Evolutionary conservation across 30 jellyfish, hydroid and myxozoan genomes (phyloP), one percentile per base, ranked within the genome.

Genomic region (Rhopilema esculentum): DNA sequence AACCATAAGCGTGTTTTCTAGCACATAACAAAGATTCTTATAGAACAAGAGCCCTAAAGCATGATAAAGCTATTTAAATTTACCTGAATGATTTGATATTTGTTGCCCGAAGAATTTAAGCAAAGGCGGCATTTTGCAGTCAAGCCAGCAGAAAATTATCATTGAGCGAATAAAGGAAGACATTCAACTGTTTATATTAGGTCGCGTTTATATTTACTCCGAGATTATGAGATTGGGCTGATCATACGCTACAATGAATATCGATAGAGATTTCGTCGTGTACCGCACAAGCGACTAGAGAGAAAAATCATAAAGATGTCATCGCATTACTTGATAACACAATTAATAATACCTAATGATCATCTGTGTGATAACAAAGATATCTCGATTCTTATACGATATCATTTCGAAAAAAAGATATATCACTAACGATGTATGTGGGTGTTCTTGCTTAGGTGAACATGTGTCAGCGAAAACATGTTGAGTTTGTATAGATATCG

Each of bases 31-130:
- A 73, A 30, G 51, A 73, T 73, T 33, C 48, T 73, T 32, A 48
- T 73, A n/a, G 40, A 73, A 18, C 80, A 73, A 40, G 71, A 73
- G 84, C 69, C 84, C 51, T 73, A 12, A 73, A 73, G 49, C 84
- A 4, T 23, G 69, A 52, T 73, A 73, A 73, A 50, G 21, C 40
- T 30, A 73, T 31, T 31, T 73, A 17, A 40, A 33, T 12, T 48
- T 28, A 23, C 48, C 84, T 73, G 40, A 73, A 73, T 73, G 28
- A 73, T 20, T 32, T 16, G 64, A 73, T 31, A 31, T 73, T 73
- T 73, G 69, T 48, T 30, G 84, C 84, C 49, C 27, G 84, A 67
- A 64, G 84, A 67, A 67, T 40, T 40, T 40, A 40, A 40, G 12
- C 57, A 40, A 6, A 0, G 69, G 84, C 40, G 84, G 69, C 64